Evolutionary conservation across 2,888 invertebrate genomes (phyloP), one percentile per base, ranked within the genome.

Genomic region (Drosophila quinaria): DNA sequence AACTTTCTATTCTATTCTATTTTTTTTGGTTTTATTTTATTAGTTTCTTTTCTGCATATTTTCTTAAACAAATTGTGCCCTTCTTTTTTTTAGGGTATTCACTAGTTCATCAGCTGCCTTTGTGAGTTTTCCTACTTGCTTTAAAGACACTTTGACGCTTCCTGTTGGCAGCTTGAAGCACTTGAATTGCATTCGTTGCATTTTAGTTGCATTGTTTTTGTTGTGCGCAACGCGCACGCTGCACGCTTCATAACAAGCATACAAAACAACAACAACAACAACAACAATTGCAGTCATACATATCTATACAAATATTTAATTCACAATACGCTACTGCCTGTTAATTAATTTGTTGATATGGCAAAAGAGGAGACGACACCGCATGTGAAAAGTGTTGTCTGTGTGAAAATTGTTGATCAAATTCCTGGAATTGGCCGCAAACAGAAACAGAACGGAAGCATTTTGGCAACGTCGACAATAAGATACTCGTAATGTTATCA

Each of bases 341-440:
- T 44, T 46, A 65, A 73, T 78, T 56, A 25, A 68, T 61, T 47
- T 88, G 83, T 75, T 61, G 82, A 83, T 71, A 42, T 54, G 75
- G 82, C 82, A 87, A 70, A 73, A 70, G 56, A 65, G 51, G 62
- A 63, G 52, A 54, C 29, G 52, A 54, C 29, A 47, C 33, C 35
- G 17, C 17, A 59, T 44, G 46, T 50, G 33, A 19, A 42, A 56
- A 70, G 74, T 76, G 73, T 72, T 60, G 64, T 35, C 80, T 88
- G 82, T 83, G 82, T 89, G 84, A 89, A 84, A 87, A 69, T 74
- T 66, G 71, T 84, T 60, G 65, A 79, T 76, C 74, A 46, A 73
- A 74, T 84, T 89, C 84, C 81, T 83, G 89, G 84, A 84, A 84
- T 83, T 87, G 56, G 54, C 31, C 33, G 44, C 63, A 55, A 66